Evolutionary conservation across 2,888 invertebrate genomes (phyloP), one percentile per base, ranked within the genome.

Genomic region (Autographa pulchrina): DNA sequence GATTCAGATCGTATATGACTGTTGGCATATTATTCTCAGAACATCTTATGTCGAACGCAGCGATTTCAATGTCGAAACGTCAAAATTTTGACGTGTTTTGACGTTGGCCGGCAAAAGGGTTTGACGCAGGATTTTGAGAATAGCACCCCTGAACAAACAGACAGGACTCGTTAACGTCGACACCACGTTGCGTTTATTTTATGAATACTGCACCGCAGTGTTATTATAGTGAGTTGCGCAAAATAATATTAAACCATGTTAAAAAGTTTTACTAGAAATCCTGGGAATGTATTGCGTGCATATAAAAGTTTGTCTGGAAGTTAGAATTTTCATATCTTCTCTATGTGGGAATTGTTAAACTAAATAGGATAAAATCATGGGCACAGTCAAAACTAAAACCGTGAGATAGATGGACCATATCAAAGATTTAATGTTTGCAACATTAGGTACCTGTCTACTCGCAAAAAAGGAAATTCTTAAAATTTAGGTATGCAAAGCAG

Each of bases 391-490:
- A n/a, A n/a, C n/a, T n/a, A n/a, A n/a, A n/a, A n/a, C n/a, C n/a
- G n/a, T n/a, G n/a, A n/a, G n/a, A n/a, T n/a, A n/a, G n/a, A n/a
- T n/a, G n/a, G n/a, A n/a, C n/a, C n/a, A n/a, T n/a, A n/a, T n/a
- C n/a, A n/a, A n/a, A n/a, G n/a, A n/a, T n/a, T n/a, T n/a, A n/a
- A n/a, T n/a, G n/a, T n/a, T n/a, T n/a, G n/a, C n/a, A n/a, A n/a
- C n/a, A n/a, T n/a, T n/a, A n/a, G n/a, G n/a, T n/a, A n/a, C n/a
- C n/a, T n/a, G n/a, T n/a, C n/a, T n/a, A n/a, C n/a, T n/a, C n/a
- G n/a, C 32, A 65, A 72, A 66, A 70, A 69, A 63, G 52, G 63
- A 70, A 65, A 69, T 65, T 76, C 70, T 16, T 67, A 38, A 41
- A 41, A 11, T 2, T 13, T 70, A 62, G 54, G 14, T 56, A 65